Evolutionary conservation across 2,797 vertebrate genomes (phyloP).

Genomic region (Taeniopygia guttata): DNA sequence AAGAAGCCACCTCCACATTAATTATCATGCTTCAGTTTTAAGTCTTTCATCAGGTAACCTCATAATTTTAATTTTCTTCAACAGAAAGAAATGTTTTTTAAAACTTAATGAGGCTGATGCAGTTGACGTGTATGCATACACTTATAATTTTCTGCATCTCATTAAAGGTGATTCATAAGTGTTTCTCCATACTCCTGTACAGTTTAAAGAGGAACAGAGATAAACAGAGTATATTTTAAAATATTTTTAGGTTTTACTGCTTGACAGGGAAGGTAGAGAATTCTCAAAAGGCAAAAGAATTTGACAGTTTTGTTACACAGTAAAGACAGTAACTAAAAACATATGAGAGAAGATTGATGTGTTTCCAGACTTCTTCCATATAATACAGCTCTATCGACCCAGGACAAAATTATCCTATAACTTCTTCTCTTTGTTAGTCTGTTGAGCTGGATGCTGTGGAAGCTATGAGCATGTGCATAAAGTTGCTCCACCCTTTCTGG

Average conservation of each 20-base stretch:
- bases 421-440: not conserved
- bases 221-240: not conserved
- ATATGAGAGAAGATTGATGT: not conserved
- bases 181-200: not conserved
- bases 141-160: not conserved
- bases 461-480: rapidly evolving
- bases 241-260: not conserved
- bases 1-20: not conserved
- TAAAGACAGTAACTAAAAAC: not conserved
- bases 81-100: not conserved
- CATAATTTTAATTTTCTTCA: not conserved
- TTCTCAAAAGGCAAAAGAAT: not conserved
- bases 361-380: not conserved
- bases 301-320: not conserved
- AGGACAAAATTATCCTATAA: not conserved
- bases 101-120: not conserved
- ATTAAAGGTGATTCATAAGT: not conserved
- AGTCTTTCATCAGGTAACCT: not conserved
- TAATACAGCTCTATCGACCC: not conserved
- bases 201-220: not conserved
- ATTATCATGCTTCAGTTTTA: not conserved
- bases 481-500: not conserved
- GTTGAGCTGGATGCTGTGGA: not conserved
- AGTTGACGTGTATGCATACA: rapidly evolving
- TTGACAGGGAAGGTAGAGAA: not conserved